Evolutionary conservation across 2,888 invertebrate genomes (phyloP), one percentile per base, ranked within the genome.

Genomic region (Calameuta idolon): DNA sequence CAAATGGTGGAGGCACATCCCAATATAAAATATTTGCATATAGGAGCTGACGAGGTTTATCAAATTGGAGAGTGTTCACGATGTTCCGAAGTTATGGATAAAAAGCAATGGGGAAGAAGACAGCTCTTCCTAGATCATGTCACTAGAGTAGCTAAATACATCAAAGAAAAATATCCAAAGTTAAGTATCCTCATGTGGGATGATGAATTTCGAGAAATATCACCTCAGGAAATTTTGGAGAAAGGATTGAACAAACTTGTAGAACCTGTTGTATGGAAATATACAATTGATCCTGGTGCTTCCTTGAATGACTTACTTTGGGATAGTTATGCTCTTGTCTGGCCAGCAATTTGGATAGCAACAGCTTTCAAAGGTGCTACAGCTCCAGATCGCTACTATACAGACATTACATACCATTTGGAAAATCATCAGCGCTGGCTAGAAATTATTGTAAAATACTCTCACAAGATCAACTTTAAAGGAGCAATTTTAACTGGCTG

Each of bases 311-410:
- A 93, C 79, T 92, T 92, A 68, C 83, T 94, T 34, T 94, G 94
- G 94, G 92, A 93, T 74, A 93, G 92, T 82, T 95, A 95, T 83
- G 89, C 93, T 0, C 85, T 91, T 9, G 92, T 94, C 12, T 97
- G 97, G 90, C 92, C 93, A 2, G 93, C 93, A 69, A 92, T 97
- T 34, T 97, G 97, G 97, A 93, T 96, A 73, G 97, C 96, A 0
- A 95, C 96, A 79, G 97, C 97, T 0, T 98, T 95, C 87, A 98
- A 97, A 92, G 98, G 97, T 0, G 95, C 95, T 0, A 94, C 94
- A 74, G 94, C 94, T 1, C 88, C 88, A 0, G 91, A 90, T 5
- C 92, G 93, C 77, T 92, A 92, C 33, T 88, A 94, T 1, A 94
- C 95, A 0, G 92, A 94, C 79, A 90, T 94, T 3, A 92, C 91